phyloP scores from a whole-genome alignment of 2,797 vertebrate genomes.

The Champsocephalus gunnari region DNA sequence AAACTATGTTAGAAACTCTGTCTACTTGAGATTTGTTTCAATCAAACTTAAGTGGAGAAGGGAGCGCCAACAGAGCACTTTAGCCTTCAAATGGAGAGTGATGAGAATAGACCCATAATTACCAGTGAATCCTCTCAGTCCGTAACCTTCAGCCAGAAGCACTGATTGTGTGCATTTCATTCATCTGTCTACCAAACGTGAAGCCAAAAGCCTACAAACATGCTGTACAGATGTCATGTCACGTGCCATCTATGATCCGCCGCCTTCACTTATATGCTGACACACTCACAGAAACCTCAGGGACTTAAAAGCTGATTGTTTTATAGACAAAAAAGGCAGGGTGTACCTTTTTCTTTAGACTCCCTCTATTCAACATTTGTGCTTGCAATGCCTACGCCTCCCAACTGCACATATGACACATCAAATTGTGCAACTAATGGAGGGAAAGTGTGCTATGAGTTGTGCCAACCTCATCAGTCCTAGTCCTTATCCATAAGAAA shows the following conservation, averaged over 20 bases:
- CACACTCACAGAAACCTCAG: slow-evolving; percentile 11
- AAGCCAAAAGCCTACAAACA: slow-evolving; percentile 31
- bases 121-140: slow-evolving; percentile 66
- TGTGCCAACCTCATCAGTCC: not conserved
- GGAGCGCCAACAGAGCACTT: slow-evolving; percentile 75
- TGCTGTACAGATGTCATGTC: slow-evolving; percentile 36
- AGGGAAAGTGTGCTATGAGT: not conserved
- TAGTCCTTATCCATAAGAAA: too few relatives aligned
- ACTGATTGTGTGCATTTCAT: slow-evolving; percentile 29
- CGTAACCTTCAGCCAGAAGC: slow-evolving; percentile 52
- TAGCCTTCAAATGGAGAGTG: slow-evolving; percentile 69
- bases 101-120: slow-evolving; percentile 73
- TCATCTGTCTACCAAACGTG: slow-evolving; percentile 36
- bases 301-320: slow-evolving; percentile 5
- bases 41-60: slow-evolving; percentile 68
- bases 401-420: not conserved
- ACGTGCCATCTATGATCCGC: slow-evolving; percentile 23
- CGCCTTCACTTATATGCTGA: slow-evolving; percentile 10
- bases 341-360: not conserved
- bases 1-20: slow-evolving; percentile 40
- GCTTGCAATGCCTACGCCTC: not conserved
- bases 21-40: slow-evolving; percentile 67
- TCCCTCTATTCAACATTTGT: not conserved
- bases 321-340: slow-evolving; percentile 8
- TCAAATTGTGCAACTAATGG: not conserved